Evolutionary conservation across 1,140 invertebrate genomes (phyloP), one percentile per base, ranked within the genome.

Genomic region (Listronotus bonariensis): DNA sequence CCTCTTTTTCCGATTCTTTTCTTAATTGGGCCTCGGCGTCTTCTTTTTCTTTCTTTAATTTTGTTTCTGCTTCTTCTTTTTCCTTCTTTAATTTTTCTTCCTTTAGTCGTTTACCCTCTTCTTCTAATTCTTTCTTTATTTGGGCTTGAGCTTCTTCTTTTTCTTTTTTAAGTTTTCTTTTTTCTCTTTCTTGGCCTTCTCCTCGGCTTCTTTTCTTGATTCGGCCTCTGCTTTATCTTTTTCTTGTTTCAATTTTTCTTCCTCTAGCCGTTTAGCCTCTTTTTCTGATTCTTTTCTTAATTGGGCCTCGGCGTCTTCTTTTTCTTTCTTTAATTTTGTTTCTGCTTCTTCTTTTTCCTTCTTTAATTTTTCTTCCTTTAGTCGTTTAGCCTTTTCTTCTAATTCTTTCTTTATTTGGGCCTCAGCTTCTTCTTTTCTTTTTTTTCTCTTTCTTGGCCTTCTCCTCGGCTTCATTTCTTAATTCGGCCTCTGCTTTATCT

Each of bases 361-460:
- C 32, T 34, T 34, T 34, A 34, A 34, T 34, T 34, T 34, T 6
- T 5, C 32, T 34, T 34, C 32, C 32, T 34, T 34, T 34, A 6
- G 5, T 34, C 9, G 5, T 6, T 34, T 34, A 34, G 32, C 32
- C 32, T 34, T 34, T 6, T 34, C 32, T 34, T 34, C 32, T 6
- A 9, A 5, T 9, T 5, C 32, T 34, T 34, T 34, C 32, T 9
- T 34, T 34, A 6, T 9, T 34, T 34, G 5, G 5, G 5, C 32
- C 9, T 34, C 32, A 34, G 32, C 32, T 66, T 62, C 63, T 65
- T 64, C 42, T 69, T 48, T 31, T 18, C 41, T 8, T 6, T 11
- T 11, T 48, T 15, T 40, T 36, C 63, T 54, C 60, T 48, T 43
- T 65, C 68, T 55, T 61, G 64, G 31, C 68, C 66, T 55, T n/a